Evolutionary conservation across 2,113 vertebrate species (phyloP).

Genomic region (Hyperoodon ampullatus): DNA sequence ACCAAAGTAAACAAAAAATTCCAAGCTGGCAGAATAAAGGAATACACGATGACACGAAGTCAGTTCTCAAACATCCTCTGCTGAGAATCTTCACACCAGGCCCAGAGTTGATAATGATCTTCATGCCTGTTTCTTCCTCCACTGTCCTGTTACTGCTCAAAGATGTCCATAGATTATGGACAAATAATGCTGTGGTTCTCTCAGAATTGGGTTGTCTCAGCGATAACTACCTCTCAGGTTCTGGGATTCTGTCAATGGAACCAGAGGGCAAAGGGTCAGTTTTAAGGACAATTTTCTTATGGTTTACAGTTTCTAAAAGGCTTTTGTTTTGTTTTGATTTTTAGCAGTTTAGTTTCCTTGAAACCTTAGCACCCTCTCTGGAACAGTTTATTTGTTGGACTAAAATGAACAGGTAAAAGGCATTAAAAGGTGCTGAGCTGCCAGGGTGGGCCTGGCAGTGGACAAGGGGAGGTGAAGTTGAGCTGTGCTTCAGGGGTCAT

Average conservation of each 20-base stretch:
- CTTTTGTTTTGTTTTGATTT: background rate
- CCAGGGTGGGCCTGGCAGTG: background rate
- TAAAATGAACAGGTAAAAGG: background rate
- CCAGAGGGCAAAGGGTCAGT: background rate
- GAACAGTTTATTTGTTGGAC: background rate
- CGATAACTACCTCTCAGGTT: background rate
- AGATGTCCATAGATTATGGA: background rate
- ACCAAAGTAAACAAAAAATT: background rate
- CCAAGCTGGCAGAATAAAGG: background rate
- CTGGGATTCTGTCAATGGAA: background rate
- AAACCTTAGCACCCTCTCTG: background rate
- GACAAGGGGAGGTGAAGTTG: fast-evolving
- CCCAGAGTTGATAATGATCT: background rate
- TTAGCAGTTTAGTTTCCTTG: background rate
- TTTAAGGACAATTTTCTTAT: conserved; percentile 18
- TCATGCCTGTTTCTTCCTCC: background rate
- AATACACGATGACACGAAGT: background rate
- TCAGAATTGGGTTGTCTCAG: background rate
- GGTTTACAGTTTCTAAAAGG: background rate
- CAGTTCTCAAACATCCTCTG: background rate
- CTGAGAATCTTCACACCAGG: background rate
- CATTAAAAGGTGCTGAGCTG: fast-evolving
- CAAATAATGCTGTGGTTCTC: background rate
- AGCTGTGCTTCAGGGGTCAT: too few species aligned
- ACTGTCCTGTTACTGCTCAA: background rate